Evolutionary conservation across 92 coral and sea anemone species (phyloP).

Genomic region (Phenganax stokvisi): DNA sequence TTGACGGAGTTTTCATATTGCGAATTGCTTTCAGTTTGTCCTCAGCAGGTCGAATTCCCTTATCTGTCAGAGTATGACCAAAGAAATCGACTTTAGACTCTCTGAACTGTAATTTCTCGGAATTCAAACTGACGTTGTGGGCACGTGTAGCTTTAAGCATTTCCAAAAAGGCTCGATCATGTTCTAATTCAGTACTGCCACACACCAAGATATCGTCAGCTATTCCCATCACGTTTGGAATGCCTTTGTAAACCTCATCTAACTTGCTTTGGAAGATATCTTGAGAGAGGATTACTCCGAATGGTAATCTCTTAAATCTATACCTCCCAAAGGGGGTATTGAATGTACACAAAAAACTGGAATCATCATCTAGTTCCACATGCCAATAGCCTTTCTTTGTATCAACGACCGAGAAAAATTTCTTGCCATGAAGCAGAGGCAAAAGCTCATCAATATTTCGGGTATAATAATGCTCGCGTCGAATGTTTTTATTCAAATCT

Average conservation of each 20-base stretch:
- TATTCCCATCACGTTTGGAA: slow-evolving; percentile 48
- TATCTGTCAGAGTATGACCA: no score
- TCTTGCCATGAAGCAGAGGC: slow-evolving; percentile 47
- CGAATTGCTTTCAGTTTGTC: no score
- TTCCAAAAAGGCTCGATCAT: slow-evolving; percentile 43
- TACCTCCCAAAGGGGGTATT: slow-evolving; percentile 41
- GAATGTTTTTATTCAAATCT: slow-evolving; percentile 38
- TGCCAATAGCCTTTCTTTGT: slow-evolving; percentile 59
- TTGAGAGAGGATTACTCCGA: slow-evolving; percentile 53
- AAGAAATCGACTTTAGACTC: no score
- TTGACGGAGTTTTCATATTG: no score
- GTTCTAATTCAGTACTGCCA: slow-evolving; percentile 56
- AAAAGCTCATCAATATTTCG: slow-evolving; percentile 54
- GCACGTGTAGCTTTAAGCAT: no score
- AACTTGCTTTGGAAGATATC: slow-evolving; percentile 57
- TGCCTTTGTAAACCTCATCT: slow-evolving; percentile 50
- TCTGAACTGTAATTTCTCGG: background rate
- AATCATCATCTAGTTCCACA: slow-evolving; percentile 52
- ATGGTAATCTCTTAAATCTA: slow-evolving; percentile 52
- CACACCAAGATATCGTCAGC: slow-evolving; percentile 56
- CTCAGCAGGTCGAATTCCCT: no score
- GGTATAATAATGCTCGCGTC: slow-evolving; percentile 44
- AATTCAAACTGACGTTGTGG: no score
- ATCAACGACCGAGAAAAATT: slow-evolving; percentile 50
- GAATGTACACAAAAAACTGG: slow-evolving; percentile 58